Base-by-base conservation (phyloP, 2,888 invertebrate species). In the Dasysyrphus albostriatus region DNA sequence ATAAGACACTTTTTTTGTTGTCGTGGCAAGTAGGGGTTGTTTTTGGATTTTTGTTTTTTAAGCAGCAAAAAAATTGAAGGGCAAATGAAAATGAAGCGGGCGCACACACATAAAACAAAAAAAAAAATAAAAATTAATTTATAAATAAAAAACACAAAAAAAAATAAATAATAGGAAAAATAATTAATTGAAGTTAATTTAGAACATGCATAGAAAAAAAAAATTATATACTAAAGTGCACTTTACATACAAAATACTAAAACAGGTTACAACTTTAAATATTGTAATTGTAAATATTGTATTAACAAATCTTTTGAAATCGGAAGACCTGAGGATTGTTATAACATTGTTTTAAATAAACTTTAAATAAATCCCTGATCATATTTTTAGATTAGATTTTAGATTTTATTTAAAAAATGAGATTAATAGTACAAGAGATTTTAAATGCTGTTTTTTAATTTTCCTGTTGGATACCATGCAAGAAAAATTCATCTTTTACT, bases 1-100 rank as follows among this genome's bases (percentile, higher is more conserved):
- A 92, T 85, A 92, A 90, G 89, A 92, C 92, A 89, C 92, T 92
- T 39, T 78, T 44, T 63, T 61, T 42, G 24, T 61, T 29, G 29
- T 49, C n/a, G 16, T n/a, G 14, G n/a, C 42, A 44, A n/a, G 10
- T 37, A 8, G 24, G 9, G 19, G 10, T 5, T 49, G 37, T 3
- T 73, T 80, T 59, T 56, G n/a, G n/a, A n/a, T 59, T 73, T 63
- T 61, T 67, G n/a, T 61, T 47, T 49, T 51, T 56, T 56, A 75
- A 75, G 79, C 61, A 70, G 58, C 67, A 61, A 72, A 74, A 65
- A 67, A 76, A 59, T 12, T 69, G 37, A 29, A 54, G 24, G 24
- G 69, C 69, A 69, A 69, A 69, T 69, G 32, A 88, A 79, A 76
- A 77, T 82, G 16, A 74, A 87, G 76, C 84, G 51, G 63, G 81